Percentiles rank a stretch among this genome's conserved stretches.
Evolutionary conservation across 1,140 invertebrate genomes (phyloP).

Genomic region (Caerostris darwini): DNA sequence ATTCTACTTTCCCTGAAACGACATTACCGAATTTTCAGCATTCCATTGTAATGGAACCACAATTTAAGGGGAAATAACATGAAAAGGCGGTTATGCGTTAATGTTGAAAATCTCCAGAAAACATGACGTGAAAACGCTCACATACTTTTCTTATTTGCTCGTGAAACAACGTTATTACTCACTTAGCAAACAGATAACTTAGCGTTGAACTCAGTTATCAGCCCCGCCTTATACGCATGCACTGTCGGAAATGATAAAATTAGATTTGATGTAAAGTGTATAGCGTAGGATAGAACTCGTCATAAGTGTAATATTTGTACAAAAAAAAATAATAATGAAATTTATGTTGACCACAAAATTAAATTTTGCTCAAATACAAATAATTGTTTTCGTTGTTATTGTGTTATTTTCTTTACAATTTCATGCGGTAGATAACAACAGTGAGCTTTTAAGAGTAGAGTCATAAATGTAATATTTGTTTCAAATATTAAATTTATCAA

Average conservation of each 20-base stretch:
- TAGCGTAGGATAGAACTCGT: background rate
- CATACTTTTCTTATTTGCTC: background rate
- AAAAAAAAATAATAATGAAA: background rate
- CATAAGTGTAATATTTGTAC: slow-evolving; percentile 8
- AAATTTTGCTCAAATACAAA: background rate
- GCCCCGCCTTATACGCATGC: background rate
- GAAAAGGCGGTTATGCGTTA: background rate
- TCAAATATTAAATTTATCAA: no score
- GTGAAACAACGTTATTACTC: background rate
- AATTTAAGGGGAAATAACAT: background rate
- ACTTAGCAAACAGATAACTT: background rate
- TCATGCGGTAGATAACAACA: no score
- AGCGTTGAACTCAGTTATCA: background rate
- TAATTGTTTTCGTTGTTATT: background rate
- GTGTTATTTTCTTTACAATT: no score
- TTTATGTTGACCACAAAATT: background rate
- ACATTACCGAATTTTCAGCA: no score
- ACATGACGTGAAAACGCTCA: background rate
- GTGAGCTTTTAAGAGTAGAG: no score
- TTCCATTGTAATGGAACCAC: background rate
- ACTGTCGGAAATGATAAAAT: background rate
- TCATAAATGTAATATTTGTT: no score
- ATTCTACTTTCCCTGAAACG: no score
- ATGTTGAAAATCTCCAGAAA: background rate
- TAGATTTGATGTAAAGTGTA: background rate